Conservation (phyloP, 2,113 vertebrate genomes). For the Chloropsis cyanopogon region DNA sequence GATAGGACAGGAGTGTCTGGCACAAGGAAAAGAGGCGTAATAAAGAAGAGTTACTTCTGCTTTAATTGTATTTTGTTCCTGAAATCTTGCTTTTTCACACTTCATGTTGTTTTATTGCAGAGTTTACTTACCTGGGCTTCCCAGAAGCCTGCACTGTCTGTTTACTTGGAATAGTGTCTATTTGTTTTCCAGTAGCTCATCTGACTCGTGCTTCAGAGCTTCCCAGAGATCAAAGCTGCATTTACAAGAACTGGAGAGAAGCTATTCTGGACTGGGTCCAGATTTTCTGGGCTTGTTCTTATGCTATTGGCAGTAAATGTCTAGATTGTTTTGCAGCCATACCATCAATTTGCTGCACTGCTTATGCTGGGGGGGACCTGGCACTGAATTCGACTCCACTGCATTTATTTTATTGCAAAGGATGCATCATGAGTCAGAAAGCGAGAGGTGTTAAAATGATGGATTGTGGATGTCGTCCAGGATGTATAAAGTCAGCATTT, state of each 20-base stretch:
- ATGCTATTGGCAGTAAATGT: background rate
- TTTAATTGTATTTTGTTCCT: background rate
- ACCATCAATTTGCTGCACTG: background rate
- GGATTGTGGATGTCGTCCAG: background rate
- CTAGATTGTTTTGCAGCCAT: background rate
- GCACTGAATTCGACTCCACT: background rate
- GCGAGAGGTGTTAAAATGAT: background rate
- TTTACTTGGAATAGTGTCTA: background rate
- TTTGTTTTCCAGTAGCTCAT: background rate
- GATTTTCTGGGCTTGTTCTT: conserved; percentile 1
- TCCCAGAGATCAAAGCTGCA: background rate
- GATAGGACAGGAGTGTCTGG: background rate
- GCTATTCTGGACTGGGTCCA: background rate
- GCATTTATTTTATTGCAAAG: background rate
- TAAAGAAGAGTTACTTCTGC: background rate
- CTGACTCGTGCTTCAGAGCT: background rate
- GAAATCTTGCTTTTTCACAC: background rate
- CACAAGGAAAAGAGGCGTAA: background rate
- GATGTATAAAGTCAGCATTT: background rate
- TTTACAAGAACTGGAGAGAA: background rate
- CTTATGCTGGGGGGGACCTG: background rate
- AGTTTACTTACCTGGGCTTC: background rate
- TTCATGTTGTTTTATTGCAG: background rate
- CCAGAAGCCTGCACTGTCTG: background rate
- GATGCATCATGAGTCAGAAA: background rate